Evolutionary conservation across 2,797 vertebrate species (phyloP).

Genomic region (Tiaroga cobitis): DNA sequence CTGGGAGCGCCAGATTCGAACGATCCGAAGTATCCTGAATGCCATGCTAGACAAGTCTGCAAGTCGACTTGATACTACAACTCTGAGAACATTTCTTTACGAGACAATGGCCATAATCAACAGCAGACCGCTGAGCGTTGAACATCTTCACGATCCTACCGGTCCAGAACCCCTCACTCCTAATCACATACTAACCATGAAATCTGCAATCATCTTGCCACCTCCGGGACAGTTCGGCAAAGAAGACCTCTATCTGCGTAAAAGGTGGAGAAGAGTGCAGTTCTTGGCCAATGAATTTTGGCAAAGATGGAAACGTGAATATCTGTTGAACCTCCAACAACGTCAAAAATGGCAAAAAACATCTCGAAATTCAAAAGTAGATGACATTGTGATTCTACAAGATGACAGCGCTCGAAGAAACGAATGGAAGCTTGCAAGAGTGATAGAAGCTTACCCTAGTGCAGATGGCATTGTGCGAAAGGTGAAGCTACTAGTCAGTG

Average conservation of each 20-base stretch:
- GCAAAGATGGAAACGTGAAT: not conserved
- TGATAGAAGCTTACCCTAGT: not conserved
- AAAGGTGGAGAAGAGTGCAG: constrained; percentile 6
- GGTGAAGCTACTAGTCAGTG: not conserved
- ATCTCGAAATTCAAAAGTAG: not conserved
- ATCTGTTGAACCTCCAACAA: not conserved
- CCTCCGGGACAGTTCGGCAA: constrained; percentile 16
- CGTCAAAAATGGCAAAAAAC: not conserved
- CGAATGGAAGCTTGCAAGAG: not conserved
- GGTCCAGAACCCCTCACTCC: not conserved
- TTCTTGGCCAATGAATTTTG: constrained; percentile 10
- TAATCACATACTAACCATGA: constrained; percentile 33
- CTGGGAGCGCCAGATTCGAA: constrained; percentile 9
- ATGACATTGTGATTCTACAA: not conserved
- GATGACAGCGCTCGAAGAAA: not conserved
- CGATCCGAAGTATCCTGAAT: not conserved
- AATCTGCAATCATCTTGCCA: constrained; percentile 25
- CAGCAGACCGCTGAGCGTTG: not conserved
- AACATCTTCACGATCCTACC: not conserved
- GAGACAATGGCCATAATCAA: not conserved
- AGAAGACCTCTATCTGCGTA: not conserved
- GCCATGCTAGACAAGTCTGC: not conserved
- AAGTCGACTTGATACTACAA: not conserved
- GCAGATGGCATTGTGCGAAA: not conserved
- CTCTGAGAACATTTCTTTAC: not conserved